These are phyloP conservation scores for Tenthredo distinguenda DNA, from an alignment of 2,888 invertebrate genomes.

Conservation along the genomic window DNA sequence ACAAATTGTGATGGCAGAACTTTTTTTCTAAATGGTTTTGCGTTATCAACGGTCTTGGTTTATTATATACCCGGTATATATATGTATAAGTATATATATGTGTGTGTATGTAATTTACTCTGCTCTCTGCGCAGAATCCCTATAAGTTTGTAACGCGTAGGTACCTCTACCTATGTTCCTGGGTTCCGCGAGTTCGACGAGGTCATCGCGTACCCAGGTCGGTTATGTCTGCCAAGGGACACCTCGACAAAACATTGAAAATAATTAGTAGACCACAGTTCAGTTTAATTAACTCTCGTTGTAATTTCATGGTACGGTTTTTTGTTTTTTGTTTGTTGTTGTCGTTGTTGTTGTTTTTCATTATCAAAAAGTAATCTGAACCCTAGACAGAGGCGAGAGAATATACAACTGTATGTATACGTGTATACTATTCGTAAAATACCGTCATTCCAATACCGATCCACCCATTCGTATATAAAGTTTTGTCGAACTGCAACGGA, in stretches of 20 bases:
- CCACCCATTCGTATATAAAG: neutral
- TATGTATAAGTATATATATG: neutral
- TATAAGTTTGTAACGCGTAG: neutral
- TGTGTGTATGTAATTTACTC: neutral
- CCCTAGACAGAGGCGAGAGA: neutral
- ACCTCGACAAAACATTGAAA: constrained; percentile 37
- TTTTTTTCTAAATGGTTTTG: constrained; percentile 13
- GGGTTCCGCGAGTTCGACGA: constrained; percentile 3
- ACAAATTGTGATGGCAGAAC: constrained; percentile 19
- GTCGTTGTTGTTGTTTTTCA: neutral
- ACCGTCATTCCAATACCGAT: neutral
- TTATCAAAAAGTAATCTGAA: neutral
- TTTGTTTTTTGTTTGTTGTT: neutral
- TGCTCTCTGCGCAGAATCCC: neutral
- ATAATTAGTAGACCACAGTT: constrained; percentile 40
- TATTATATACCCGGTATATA: neutral
- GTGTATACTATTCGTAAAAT: neutral
- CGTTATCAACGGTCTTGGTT: neutral
- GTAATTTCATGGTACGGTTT: neutral
- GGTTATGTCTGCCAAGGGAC: constrained; percentile 29
- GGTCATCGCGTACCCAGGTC: constrained; percentile 24
- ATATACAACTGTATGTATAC: neutral
- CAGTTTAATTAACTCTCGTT: constrained; percentile 27
- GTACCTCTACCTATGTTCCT: neutral
- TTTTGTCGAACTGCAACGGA: constrained; percentile 20